Evolutionary conservation across 2,113 vertebrate species (phyloP).

Genomic region (Penelope pileata): DNA sequence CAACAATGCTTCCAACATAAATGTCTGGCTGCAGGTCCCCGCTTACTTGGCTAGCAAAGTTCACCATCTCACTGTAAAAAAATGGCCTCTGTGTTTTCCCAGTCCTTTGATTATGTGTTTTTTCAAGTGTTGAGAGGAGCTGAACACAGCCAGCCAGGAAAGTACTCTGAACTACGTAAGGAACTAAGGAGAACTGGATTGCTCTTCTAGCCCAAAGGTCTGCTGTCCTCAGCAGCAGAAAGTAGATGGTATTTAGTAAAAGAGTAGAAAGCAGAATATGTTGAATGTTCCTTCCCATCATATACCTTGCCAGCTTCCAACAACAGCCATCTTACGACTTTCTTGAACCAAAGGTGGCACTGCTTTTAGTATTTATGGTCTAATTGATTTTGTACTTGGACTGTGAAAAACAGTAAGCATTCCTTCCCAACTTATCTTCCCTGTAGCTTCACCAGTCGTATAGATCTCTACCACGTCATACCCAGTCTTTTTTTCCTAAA

Average conservation of each 20-base stretch:
- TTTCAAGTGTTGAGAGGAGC: not conserved
- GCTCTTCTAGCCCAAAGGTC: not conserved
- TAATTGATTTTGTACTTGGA: not conserved
- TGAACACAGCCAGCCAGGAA: not conserved
- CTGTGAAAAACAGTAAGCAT: not conserved
- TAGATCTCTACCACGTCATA: not conserved
- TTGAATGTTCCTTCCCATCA: not conserved
- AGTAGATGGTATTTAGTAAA: not conserved
- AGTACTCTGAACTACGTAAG: not conserved
- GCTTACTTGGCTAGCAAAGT: not conserved
- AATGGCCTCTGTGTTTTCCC: not conserved
- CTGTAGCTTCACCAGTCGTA: not conserved
- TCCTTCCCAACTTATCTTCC: not conserved
- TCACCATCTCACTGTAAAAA: accelerated
- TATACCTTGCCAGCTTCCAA: not conserved
- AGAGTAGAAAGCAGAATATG: not conserved
- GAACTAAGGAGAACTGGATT: not conserved
- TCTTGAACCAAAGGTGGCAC: not conserved
- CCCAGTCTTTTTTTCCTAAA: not conserved
- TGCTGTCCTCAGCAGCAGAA: not conserved
- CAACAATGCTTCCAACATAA: not conserved
- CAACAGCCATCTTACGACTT: not conserved
- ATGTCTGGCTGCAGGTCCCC: not conserved
- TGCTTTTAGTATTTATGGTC: not conserved
- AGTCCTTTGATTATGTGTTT: not conserved